Base-by-base conservation (phyloP, 2,797 vertebrate species). In the Cheirogaleus major region DNA sequence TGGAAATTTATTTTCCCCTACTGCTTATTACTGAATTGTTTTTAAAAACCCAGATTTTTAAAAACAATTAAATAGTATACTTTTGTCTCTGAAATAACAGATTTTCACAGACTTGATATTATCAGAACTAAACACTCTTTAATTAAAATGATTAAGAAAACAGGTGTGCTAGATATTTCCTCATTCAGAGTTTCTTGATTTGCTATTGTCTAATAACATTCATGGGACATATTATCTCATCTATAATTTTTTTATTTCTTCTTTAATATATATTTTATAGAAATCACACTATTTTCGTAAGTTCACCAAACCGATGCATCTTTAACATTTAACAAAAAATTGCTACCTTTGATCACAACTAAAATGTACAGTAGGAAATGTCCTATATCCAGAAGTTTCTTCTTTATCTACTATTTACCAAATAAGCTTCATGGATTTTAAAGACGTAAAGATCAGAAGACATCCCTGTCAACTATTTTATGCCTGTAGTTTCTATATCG, bases 371-470 rank as follows among this genome's bases (percentile, higher is more conserved):
- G 43, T 94, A 94, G 84, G 1, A 0, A 0, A 72, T 3, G 0
- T 27, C 0, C 0, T 80, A 30, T 38, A 12, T 8, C 38, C 5
- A 82, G 5, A 95, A 96, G 14, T 32, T 35, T 25, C 70, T 91
- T 55, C 23, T 93, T 78, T 80, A 93, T 75, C 18, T 55, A 82
- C 3, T 52, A 79, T 41, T 38, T 92, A 73, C 17, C 59, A 84
- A 92, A 95, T 93, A 85, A 9, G 11, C 30, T 27, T 78, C 0
- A 80, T 18, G 0, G 25, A 70, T 88, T 95, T 85, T 97, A 84
- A 92, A 83, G 32, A 65, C 17, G 3, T 5, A 73, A 55, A 22
- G 22, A 57, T 69, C 78, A 95, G 45, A 98, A 96, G 32, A 96
- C 65, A 48, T 63, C 32, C 80, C 72, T 81, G 41, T 80, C 1